Evolutionary conservation across 2,113 vertebrate genomes (phyloP), one percentile per base, ranked within the genome.

Genomic region (Xyliphius kryptos): DNA sequence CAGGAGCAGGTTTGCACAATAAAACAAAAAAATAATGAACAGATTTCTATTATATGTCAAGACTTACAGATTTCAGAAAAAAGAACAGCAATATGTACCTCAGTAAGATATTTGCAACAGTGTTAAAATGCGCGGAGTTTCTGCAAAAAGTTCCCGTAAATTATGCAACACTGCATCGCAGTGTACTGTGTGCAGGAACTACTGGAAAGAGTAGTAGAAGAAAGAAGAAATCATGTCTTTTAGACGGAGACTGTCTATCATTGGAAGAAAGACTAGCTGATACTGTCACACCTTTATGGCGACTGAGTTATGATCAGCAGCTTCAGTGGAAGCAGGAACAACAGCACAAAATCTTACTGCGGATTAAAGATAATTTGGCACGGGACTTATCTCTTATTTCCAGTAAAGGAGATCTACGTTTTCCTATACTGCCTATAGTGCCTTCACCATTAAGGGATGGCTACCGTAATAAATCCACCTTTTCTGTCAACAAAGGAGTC

Each of bases 381-480:
- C 66, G 75, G 53, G 47, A 74, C 51, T 74, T 15, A 21, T 57
- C 37, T 13, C 32, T 66, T 26, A 66, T 3, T 7, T 48, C 41
- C 47, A 65, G 55, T 47, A 72, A 49, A 7, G 36, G 63, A 50
- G 81, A 68, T 15, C 70, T 82, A 17, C 63, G 21, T 63, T 91
- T 89, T 65, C 80, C 87, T 44, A 72, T 94, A 2, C 67, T 79
- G 58, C 78, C 86, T 46, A 67, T 92, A 13, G 75, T 87, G 32
- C 83, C 89, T 2, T 92, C 88, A 0, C 88, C 91, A 2, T 21
- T 88, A 8, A 77, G 76, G 46, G 71, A 83, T 1, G 85, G 86
- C 71, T 97, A 92, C 77, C 69, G 82, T 63, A 95, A 92, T 80
- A 92, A 97, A 72, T 93, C 90, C 0, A 89, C 89, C 1, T 92